Percentiles rank a stretch among this genome's conserved stretches.
Evolutionary conservation across 2,797 vertebrate genomes (phyloP).

Genomic region (Bradypus variegatus): DNA sequence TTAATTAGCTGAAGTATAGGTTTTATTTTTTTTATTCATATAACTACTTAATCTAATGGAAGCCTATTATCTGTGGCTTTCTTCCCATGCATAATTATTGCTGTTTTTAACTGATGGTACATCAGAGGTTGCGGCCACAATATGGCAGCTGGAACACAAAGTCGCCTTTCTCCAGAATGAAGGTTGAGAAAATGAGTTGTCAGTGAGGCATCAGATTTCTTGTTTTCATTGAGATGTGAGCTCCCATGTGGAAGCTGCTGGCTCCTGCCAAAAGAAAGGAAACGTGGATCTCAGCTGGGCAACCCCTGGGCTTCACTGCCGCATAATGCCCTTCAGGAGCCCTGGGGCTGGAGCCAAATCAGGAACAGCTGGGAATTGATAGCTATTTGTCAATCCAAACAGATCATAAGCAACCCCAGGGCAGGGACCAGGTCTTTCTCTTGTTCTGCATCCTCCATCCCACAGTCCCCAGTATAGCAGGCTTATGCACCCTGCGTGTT

Average conservation of each 20-base stretch:
- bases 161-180: constrained; percentile 46
- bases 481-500: neutral
- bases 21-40: constrained; percentile 75
- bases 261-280: constrained; percentile 45
- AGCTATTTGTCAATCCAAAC: constrained; percentile 52
- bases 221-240: constrained; percentile 29
- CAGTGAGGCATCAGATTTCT: neutral
- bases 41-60: constrained; percentile 79
- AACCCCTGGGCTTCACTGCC: constrained; percentile 43
- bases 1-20: constrained; percentile 78
- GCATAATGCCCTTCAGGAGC: constrained; percentile 54
- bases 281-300: constrained; percentile 49
- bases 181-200: constrained; percentile 61
- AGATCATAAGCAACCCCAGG: constrained; percentile 51
- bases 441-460: neutral
- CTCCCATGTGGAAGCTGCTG: neutral
- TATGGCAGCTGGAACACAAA: constrained; percentile 65
- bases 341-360: constrained; percentile 56
- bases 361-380: constrained; percentile 46
- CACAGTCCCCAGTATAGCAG: neutral
- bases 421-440: neutral
- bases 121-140: constrained; percentile 71
- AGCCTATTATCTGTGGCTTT: constrained; percentile 76
- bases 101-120: constrained; percentile 74
- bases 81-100: constrained; percentile 75